Evolutionary conservation across 2,797 vertebrate species (phyloP).

Genomic region (Fistularia commersonii): DNA sequence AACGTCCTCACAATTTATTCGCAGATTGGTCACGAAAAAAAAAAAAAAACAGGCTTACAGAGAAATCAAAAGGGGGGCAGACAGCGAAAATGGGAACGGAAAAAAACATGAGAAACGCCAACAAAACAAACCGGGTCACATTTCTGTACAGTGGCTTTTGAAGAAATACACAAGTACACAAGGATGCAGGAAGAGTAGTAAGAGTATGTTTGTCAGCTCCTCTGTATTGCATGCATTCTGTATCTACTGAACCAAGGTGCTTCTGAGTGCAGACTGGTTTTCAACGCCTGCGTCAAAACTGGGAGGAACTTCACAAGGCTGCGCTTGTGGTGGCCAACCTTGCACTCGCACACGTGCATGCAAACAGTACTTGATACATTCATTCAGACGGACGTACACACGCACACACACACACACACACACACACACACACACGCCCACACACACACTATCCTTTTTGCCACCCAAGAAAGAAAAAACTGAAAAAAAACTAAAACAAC

Average conservation of each 20-base stretch:
- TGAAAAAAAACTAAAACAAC: conserved; percentile 46
- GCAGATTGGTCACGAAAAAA: conserved; percentile 67
- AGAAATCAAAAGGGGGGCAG: conserved; percentile 32
- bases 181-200: conserved; percentile 21
- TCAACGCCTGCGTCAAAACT: conserved; percentile 57
- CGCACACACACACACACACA: not conserved
- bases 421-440: conserved; percentile 2
- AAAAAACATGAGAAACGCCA: conserved; percentile 30
- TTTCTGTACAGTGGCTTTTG: conserved; percentile 52
- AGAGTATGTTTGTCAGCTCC: conserved; percentile 29
- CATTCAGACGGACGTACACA: not conserved
- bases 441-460: conserved; percentile 22
- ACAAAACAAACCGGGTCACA: conserved; percentile 30
- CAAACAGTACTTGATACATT: conserved; percentile 15
- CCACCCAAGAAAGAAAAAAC: conserved; percentile 22
- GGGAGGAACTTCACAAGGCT: conserved; percentile 54
- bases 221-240: conserved; percentile 61
- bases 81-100: conserved; percentile 47
- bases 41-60: conserved; percentile 50
- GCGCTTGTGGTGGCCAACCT: conserved; percentile 36
- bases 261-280: conserved; percentile 55
- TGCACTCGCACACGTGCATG: conserved; percentile 29
- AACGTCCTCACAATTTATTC: conserved; percentile 71
- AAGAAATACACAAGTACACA: conserved; percentile 31
- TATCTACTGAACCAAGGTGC: conserved; percentile 67